Percentiles rank a stretch among this genome's conserved stretches.
Conservation (phyloP, 2,797 vertebrate species). For the Tangara arthus region DNA sequence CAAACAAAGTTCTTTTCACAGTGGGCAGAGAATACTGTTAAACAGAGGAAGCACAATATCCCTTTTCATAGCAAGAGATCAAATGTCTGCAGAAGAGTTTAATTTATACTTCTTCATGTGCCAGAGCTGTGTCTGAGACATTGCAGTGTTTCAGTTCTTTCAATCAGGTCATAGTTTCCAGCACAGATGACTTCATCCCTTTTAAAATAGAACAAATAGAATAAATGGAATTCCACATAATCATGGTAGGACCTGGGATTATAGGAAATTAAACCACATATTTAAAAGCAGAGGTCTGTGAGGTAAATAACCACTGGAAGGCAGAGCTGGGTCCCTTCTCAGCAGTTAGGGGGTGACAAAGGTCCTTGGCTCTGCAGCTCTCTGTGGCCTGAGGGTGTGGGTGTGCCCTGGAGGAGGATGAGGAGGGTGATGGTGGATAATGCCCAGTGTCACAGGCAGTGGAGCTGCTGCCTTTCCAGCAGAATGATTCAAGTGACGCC, state of each 20-base stretch:
- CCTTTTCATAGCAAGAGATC: constrained; percentile 77
- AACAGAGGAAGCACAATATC: constrained; percentile 76
- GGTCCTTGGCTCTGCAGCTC: not conserved
- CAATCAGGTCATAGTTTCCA: constrained; percentile 77
- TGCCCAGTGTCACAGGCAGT: not conserved
- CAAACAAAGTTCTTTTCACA: constrained; percentile 75
- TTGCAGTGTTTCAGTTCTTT: constrained; percentile 68
- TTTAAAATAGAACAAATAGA: constrained; percentile 76
- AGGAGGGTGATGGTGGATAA: constrained; percentile 15
- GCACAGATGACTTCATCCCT: constrained; percentile 73
- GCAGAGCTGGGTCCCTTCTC: constrained; percentile 23
- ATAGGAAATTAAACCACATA: constrained; percentile 74
- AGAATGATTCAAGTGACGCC: not conserved
- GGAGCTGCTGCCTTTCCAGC: not conserved
- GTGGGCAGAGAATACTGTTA: constrained; percentile 72
- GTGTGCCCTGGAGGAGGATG: constrained; percentile 9
- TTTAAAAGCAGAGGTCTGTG: constrained; percentile 44
- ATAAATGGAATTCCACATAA: constrained; percentile 76
- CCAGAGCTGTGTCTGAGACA: constrained; percentile 73
- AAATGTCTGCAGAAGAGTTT: constrained; percentile 78
- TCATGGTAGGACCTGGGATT: constrained; percentile 61
- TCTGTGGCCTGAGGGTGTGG: not conserved
- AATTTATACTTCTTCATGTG: constrained; percentile 73
- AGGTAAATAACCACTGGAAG: constrained; percentile 50
- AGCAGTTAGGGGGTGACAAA: not conserved